Conservation (phyloP, 2,888 invertebrate genomes). For the Oeneis ivallda region DNA sequence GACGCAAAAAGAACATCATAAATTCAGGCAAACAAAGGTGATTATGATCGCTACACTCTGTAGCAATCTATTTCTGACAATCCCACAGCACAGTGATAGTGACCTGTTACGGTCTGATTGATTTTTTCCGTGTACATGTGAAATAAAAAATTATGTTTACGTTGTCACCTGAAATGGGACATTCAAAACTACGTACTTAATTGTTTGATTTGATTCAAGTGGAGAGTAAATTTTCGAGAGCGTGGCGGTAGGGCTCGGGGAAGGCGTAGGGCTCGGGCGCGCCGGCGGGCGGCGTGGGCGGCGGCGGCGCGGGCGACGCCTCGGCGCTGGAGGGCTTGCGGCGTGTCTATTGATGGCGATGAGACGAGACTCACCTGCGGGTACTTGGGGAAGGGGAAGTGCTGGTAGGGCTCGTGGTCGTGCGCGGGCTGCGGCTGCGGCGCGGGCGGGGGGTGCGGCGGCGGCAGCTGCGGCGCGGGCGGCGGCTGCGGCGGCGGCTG, state of each 20-base stretch:
- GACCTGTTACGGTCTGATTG: no score
- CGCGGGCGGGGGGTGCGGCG: constrained; percentile 45
- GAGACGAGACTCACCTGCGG: constrained; percentile 43
- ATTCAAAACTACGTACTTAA: no score
- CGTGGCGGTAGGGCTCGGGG: constrained; percentile 51
- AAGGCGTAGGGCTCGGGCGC: constrained; percentile 52
- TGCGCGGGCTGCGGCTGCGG: constrained; percentile 46
- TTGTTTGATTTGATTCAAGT: no score
- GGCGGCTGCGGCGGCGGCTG: constrained; percentile 45
- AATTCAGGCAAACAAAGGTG: no score
- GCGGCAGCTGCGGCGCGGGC: constrained; percentile 47
- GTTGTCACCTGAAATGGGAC: no score
- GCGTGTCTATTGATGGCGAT: constrained; percentile 66
- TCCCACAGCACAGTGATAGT: no score
- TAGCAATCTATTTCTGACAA: no score
- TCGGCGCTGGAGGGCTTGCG: constrained; percentile 60
- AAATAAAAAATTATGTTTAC: no score
- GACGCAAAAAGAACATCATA: no score
- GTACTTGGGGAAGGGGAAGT: constrained; percentile 72
- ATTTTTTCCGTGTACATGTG: no score
- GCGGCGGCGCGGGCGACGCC: constrained; percentile 48
- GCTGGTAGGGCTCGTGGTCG: constrained; percentile 62
- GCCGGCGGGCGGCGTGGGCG: constrained; percentile 59
- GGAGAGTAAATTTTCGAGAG: no score
- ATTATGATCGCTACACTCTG: no score